Evolutionary conservation across 37 sponge, comb jelly and placozoan genomes (phyloP).

Genomic region (Hormiphora californensis): DNA sequence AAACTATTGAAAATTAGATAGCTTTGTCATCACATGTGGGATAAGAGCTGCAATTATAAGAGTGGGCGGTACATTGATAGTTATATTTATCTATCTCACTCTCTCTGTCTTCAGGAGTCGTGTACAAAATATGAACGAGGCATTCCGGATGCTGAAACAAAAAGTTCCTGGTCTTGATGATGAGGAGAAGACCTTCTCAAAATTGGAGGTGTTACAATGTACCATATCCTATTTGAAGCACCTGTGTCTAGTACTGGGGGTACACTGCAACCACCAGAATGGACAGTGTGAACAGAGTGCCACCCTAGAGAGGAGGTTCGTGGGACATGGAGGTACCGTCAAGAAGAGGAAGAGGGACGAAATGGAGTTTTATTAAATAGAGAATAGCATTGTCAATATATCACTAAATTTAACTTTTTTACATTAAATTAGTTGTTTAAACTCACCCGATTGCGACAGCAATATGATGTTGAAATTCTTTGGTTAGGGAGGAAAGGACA

Average conservation of each 20-base stretch:
- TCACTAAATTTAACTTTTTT: background rate
- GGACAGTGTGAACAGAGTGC: background rate
- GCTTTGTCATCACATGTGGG: background rate
- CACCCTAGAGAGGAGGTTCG: conserved; percentile 9
- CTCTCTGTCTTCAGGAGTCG: background rate
- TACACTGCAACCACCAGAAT: background rate
- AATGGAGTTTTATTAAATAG: background rate
- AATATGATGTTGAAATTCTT: background rate
- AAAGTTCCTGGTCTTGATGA: conserved; percentile 35
- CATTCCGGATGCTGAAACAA: background rate
- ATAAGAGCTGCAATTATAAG: too few species aligned
- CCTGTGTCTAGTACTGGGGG: background rate
- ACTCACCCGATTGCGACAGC: background rate
- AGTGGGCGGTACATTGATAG: too few species aligned
- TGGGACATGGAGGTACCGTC: background rate
- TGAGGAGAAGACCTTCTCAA: background rate
- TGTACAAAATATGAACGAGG: conserved; percentile 44
- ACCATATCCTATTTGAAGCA: conserved; percentile 27
- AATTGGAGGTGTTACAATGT: conserved; percentile 20
- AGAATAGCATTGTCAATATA: background rate
- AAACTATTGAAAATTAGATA: background rate
- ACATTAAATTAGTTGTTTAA: background rate
- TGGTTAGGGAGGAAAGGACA: background rate
- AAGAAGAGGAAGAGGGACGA: too few species aligned
- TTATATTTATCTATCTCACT: background rate